Percentiles rank a stretch among this genome's conserved stretches.
These are phyloP conservation scores for Athripsodes cinereus DNA, from an alignment of 2,888 invertebrate species.

Conservation along the genomic window DNA sequence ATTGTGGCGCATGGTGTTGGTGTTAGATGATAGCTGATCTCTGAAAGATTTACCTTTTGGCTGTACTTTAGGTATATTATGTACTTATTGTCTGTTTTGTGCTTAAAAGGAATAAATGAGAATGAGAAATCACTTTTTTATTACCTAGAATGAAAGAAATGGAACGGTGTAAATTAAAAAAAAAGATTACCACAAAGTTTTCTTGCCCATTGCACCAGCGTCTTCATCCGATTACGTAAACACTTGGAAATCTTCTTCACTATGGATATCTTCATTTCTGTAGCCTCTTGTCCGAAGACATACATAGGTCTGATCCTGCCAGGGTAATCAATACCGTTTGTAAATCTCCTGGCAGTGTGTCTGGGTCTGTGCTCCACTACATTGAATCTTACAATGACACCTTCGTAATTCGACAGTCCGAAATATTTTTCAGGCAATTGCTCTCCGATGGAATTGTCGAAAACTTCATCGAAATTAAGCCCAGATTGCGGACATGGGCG, in stretches of 20 bases:
- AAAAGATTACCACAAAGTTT: conserved; percentile 3
- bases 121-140: no score
- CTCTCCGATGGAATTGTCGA: conserved; percentile 9
- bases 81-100: no score
- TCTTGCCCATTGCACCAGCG: conserved; percentile 4
- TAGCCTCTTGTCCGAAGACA: not conserved
- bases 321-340: conserved; percentile 19
- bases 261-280: not conserved
- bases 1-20: no score
- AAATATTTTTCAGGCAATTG: conserved; percentile 36
- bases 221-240: conserved; percentile 7
- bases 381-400: conserved; percentile 26
- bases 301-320: conserved; percentile 14
- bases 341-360: conserved; percentile 8
- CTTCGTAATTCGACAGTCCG: conserved; percentile 38
- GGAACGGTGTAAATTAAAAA: no score
- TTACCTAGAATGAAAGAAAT: no score
- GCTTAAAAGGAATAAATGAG: no score
- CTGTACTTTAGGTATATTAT: no score
- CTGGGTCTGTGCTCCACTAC: conserved; percentile 19
- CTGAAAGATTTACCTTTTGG: no score
- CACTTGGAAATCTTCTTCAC: not conserved
- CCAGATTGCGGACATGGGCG: conserved; percentile 4
- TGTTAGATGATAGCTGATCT: no score
- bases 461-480: not conserved